A percentile compares a stretch with the other conserved stretches of the same genome.
phyloP scores from a whole-genome alignment of 2,888 invertebrate genomes.

The Clusia tigrina region DNA sequence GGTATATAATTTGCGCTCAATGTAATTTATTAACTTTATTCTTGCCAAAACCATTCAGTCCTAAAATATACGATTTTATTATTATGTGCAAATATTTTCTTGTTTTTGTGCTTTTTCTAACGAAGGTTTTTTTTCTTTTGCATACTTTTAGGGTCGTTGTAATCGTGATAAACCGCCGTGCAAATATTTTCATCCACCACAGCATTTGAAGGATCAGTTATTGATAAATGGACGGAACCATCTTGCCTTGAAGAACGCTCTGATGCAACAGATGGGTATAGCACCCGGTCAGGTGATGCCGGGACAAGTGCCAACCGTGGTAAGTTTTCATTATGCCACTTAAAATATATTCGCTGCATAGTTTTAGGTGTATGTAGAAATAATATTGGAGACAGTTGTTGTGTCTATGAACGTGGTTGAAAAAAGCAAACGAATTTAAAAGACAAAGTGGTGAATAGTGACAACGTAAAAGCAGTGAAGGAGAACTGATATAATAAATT shows the following conservation, averaged over 20 bases:
- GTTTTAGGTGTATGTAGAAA: too few species aligned
- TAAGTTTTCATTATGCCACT: slow-evolving; percentile 67
- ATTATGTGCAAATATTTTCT: not conserved
- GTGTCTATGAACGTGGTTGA: too few species aligned
- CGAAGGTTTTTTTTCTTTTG: slow-evolving; percentile 8
- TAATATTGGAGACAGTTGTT: too few species aligned
- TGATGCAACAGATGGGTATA: slow-evolving; percentile 96
- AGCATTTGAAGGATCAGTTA: slow-evolving; percentile 99
- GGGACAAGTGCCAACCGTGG: slow-evolving; percentile 92
- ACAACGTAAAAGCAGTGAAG: too few species aligned
- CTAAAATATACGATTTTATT: not conserved
- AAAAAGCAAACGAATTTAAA: too few species aligned
- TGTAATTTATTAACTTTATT: not conserved
- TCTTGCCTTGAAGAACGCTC: slow-evolving; percentile 97
- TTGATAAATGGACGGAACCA: slow-evolving; percentile 99
- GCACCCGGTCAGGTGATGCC: slow-evolving; percentile 92
- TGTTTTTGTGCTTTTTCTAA: not conserved
- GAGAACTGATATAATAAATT: too few species aligned
- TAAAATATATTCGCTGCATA: not conserved
- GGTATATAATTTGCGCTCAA: not conserved
- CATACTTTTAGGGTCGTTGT: slow-evolving; percentile 91
- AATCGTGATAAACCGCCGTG: slow-evolving; percentile 99
- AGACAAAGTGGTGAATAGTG: too few species aligned
- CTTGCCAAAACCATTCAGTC: not conserved
- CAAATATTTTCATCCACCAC: slow-evolving; percentile 99